Percentiles rank a stretch among this genome's conserved stretches.
These are phyloP conservation scores for human (Homo sapiens) DNA, from an alignment of 2,113 vertebrate species.

Conservation along the genomic window DNA sequence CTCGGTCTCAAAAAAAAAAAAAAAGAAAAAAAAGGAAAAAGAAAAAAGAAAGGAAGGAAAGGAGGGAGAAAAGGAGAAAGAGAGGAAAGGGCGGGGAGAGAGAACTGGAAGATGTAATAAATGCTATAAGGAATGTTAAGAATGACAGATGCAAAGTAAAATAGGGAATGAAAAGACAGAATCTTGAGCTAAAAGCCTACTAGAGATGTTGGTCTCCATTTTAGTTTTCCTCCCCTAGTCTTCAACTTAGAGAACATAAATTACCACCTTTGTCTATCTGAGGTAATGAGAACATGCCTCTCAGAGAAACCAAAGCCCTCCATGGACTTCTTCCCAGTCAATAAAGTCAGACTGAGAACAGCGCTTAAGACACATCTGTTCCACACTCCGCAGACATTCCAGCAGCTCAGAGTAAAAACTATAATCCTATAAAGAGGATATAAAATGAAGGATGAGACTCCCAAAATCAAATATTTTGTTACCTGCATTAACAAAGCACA, in stretches of 20 bases:
- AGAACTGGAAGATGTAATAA: not conserved
- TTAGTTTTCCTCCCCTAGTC: not conserved
- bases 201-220: not conserved
- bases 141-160: not conserved
- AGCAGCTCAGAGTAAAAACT: not conserved
- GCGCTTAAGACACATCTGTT: not conserved
- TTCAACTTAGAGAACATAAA: not conserved
- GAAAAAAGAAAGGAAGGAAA: not conserved
- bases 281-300: not conserved
- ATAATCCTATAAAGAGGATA: not conserved
- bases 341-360: not conserved
- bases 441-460: not conserved
- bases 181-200: not conserved
- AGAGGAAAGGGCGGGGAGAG: not conserved
- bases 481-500: not conserved
- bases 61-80: not conserved
- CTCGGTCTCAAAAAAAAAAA: no score
- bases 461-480: not conserved
- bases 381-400: not conserved
- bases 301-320: not conserved
- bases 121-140: not conserved
- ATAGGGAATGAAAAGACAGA: not conserved
- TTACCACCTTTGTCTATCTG: not conserved
- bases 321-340: not conserved
- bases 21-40: not conserved